A percentile compares a stretch with the other conserved stretches of the same genome.
phyloP scores from a whole-genome alignment of 2,113 vertebrate genomes.

The Leucopsar rothschildi region DNA sequence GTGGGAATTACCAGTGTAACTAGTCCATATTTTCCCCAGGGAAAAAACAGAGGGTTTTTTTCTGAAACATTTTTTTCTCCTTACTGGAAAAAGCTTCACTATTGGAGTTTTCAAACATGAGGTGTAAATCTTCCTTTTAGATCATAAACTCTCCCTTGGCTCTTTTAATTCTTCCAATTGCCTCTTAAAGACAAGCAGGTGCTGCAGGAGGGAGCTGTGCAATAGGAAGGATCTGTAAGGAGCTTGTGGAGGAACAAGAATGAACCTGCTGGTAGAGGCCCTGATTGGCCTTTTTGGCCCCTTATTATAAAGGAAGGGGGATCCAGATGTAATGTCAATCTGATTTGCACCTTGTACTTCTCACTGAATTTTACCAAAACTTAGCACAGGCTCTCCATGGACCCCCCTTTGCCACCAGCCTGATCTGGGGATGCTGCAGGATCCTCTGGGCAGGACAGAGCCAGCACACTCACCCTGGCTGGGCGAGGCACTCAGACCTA shows the following conservation, averaged over 20 bases:
- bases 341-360: neutral
- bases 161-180: neutral
- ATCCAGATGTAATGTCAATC: neutral
- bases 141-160: neutral
- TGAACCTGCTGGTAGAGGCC: neutral
- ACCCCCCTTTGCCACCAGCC: neutral
- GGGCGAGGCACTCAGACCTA: neutral
- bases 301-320: neutral
- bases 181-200: neutral
- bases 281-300: neutral
- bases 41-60: neutral
- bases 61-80: neutral
- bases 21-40: neutral
- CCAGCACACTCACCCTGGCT: neutral
- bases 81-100: neutral
- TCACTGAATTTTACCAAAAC: neutral
- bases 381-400: fast-evolving
- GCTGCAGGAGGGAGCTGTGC: neutral
- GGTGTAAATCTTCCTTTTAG: neutral
- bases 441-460: neutral
- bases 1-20: neutral
- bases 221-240: neutral
- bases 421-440: neutral
- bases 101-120: neutral
- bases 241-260: neutral